Evolutionary conservation across 30 jellyfish, hydroid and myxozoan species (phyloP).

Genomic region (Hydractinia echinata): DNA sequence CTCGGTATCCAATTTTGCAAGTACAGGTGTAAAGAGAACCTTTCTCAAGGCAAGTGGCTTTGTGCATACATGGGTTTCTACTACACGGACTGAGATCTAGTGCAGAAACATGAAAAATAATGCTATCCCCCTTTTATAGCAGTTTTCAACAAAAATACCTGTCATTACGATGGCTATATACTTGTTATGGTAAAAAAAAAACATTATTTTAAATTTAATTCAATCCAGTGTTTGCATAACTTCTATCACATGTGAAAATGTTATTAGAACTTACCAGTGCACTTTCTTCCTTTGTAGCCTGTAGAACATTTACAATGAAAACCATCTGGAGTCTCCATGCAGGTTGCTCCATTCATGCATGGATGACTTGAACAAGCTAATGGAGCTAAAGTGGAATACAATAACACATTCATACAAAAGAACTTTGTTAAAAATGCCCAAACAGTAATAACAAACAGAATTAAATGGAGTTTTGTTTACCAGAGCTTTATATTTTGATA

Average conservation of each 20-base stretch:
- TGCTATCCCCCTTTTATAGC: too few species aligned
- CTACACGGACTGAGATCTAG: conserved; percentile 77
- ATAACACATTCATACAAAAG: too few species aligned
- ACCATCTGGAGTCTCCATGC: conserved; percentile 46
- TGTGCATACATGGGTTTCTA: conserved; percentile 56
- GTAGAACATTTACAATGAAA: conserved; percentile 56
- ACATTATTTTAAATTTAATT: too few species aligned
- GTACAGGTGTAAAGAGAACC: conserved; percentile 74
- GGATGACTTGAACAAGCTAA: conserved; percentile 78
- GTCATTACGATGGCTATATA: too few species aligned
- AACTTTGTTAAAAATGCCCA: too few species aligned
- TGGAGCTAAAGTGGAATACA: conserved; percentile 28
- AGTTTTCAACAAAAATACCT: too few species aligned
- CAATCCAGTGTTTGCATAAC: too few species aligned
- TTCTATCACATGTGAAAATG: neutral
- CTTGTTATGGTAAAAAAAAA: too few species aligned
- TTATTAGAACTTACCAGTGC: conserved; percentile 22
- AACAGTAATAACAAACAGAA: too few species aligned
- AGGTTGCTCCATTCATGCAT: conserved; percentile 67
- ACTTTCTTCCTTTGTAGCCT: conserved; percentile 57
- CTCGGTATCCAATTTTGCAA: conserved; percentile 73
- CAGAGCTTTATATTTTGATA: too few species aligned
- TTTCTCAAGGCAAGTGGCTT: conserved; percentile 53
- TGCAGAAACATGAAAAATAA: neutral
- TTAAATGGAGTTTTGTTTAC: too few species aligned